Base-by-base conservation (phyloP, 2,888 invertebrate species). In the Troides oblongomaculatus region DNA sequence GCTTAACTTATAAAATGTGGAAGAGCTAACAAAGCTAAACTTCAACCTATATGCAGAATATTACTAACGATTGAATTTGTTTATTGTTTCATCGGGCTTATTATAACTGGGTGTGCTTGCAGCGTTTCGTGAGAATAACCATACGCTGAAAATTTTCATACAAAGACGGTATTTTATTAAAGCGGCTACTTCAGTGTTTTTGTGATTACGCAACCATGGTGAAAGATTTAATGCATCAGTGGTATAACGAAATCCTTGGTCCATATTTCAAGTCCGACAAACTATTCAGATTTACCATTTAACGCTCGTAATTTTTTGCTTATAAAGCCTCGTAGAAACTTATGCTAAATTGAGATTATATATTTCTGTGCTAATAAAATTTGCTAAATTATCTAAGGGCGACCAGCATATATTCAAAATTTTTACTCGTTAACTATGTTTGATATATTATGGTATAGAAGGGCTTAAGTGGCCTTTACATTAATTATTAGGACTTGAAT, bases 11-110 rank as follows among this genome's bases (percentile, higher is more conserved):
- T 14, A 14, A 56, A 62, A 64, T 43, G 72, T 57, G 74, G 74
- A 81, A 80, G 76, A 17, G 75, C 74, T 74, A 78, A 78, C 77
- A 79, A 79, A 76, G 70, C 71, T 62, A 66, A 74, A 73, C 74
- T 74, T 72, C 75, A 73, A 72, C 53, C n/a, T 46, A 46, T 14
- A 10, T 14, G 4, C 46, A 46, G 75, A 79, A 78, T 77, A 78
- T 74, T 74, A 68, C 71, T 71, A 69, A 67, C 68, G 67, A 60
- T 68, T 74, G 72, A 67, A 57, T 30, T 66, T 85, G 84, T 88
- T 88, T 88, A 81, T 87, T 88, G 75, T 86, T 83, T 72, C 81
- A 83, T 80, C 80, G 82, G 83, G 79, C 73, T 71, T 78, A 76
- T 75, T 79, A 76, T 78, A 78, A 70, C 72, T 69, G 72, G 59